Conservation (phyloP, 2,888 invertebrate species). For the Biston stratarius region DNA sequence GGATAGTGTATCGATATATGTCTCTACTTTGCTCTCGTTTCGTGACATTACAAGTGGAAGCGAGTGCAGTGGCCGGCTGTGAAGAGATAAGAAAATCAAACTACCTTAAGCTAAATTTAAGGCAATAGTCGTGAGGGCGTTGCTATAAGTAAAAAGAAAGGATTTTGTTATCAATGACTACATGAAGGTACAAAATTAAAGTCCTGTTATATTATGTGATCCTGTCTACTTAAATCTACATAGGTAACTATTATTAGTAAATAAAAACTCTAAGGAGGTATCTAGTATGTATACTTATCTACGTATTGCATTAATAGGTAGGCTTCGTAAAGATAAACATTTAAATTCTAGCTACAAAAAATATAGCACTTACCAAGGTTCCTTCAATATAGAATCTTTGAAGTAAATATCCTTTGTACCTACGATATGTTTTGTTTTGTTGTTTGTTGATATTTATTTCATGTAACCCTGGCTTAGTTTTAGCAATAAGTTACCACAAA, state of each 20-base stretch:
- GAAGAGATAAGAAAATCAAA: constrained; percentile 45
- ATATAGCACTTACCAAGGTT: background rate
- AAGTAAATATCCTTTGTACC: constrained; percentile 9
- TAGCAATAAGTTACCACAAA: constrained; percentile 14
- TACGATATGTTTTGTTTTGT: too few species aligned
- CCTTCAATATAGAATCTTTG: background rate
- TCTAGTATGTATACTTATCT: background rate
- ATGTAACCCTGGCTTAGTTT: background rate
- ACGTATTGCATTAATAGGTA: background rate
- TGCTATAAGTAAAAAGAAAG: constrained; percentile 23
- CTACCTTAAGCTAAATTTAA: constrained; percentile 30
- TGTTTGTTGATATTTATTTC: background rate
- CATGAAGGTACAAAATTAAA: background rate
- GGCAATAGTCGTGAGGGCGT: constrained; percentile 14
- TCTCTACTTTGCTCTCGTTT: constrained; percentile 65
- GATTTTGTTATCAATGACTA: background rate
- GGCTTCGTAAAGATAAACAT: background rate
- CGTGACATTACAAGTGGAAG: constrained; percentile 71
- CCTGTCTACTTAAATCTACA: too few species aligned
- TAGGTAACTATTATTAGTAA: background rate
- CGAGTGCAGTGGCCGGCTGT: constrained; percentile 69
- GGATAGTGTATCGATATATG: constrained; percentile 68
- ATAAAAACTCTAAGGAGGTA: background rate
- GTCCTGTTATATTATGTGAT: too few species aligned
- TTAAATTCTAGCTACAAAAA: background rate